Evolutionary conservation across 2,113 vertebrate species (phyloP), one percentile per base, ranked within the genome.

Genomic region (Petrocephalus zakoni): DNA sequence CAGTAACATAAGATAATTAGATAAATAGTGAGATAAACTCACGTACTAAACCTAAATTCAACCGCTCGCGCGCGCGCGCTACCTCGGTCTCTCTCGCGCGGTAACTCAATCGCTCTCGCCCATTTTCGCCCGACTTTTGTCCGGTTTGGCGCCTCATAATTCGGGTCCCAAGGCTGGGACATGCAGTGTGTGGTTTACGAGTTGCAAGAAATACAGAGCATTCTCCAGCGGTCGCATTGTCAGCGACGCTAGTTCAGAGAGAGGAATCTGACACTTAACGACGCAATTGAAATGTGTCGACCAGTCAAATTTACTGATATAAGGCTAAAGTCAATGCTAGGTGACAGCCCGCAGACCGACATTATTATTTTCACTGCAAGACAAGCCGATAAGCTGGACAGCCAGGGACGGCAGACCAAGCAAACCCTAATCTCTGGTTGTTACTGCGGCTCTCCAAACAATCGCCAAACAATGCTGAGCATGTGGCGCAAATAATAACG

Each of bases 281-380:
- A 72, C 21, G 58, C 89, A 10, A 88, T 87, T 85, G 87, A 89
- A 53, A 78, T 87, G 22, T 91, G 90, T 52, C 9, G 55, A 4
- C 29, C 88, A n/a, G 78, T 88, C 2, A 51, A 89, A 53, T 84
- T 49, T 0, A 91, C 72, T 4, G 42, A 86, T 21, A 68, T 64
- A 15, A 52, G 58, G 29, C 13, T 72, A 72, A 72, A 72, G 13
- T 29, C 64, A 29, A 72, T 72, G 25, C n/a, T 72, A 11, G 22
- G 8, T 25, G 4, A 72, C 22, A 29, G 25, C 11, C 22, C 22
- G 2, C 64, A 72, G 8, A 29, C 25, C 8, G 64, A 29, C n/a
- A 25, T n/a, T 72, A 29, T 29, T 29, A 72, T 13, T n/a, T 72
- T 29, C 25, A 72, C 64, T 72, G 64, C 64, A 2, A 25, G 29